These are phyloP conservation scores for Falco berigora DNA, from an alignment of 2,797 vertebrate genomes.

Conservation along the genomic window DNA sequence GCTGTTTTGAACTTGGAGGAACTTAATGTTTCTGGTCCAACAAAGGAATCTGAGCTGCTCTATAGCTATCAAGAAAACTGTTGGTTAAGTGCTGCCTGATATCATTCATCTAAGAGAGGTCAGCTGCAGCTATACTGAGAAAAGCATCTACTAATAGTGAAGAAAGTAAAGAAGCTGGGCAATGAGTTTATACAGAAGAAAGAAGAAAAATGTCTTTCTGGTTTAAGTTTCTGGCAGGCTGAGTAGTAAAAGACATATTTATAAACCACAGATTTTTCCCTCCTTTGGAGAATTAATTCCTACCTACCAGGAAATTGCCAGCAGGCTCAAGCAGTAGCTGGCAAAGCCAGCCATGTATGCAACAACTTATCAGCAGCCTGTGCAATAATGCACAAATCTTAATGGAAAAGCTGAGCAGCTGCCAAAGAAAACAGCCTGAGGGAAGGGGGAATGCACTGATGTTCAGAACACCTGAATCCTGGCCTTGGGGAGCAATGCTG, in stretches of 20 bases:
- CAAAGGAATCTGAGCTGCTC: not conserved
- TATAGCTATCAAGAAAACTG: not conserved
- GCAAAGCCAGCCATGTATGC: not conserved
- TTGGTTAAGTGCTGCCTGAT: not conserved
- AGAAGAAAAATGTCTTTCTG: not conserved
- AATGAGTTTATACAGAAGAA: not conserved
- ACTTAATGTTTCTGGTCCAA: not conserved
- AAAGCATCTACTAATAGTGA: not conserved
- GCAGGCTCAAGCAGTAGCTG: conserved; percentile 1
- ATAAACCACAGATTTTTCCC: not conserved
- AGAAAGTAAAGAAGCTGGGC: not conserved
- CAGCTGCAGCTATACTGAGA: not conserved
- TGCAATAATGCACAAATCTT: not conserved
- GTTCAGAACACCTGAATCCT: conserved; percentile 11
- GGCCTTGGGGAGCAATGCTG: not conserved
- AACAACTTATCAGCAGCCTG: not conserved
- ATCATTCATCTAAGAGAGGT: not conserved
- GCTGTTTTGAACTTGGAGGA: not conserved
- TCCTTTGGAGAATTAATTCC: conserved; percentile 9
- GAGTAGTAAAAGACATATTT: not conserved
- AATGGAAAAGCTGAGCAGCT: conserved; percentile 27
- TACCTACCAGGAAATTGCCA: not conserved
- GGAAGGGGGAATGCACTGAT: not conserved
- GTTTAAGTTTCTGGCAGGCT: not conserved
- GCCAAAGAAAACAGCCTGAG: conserved; percentile 32